Conservation (phyloP, 2,797 vertebrate genomes). For the Microctenopoma stevenorrisi region DNA sequence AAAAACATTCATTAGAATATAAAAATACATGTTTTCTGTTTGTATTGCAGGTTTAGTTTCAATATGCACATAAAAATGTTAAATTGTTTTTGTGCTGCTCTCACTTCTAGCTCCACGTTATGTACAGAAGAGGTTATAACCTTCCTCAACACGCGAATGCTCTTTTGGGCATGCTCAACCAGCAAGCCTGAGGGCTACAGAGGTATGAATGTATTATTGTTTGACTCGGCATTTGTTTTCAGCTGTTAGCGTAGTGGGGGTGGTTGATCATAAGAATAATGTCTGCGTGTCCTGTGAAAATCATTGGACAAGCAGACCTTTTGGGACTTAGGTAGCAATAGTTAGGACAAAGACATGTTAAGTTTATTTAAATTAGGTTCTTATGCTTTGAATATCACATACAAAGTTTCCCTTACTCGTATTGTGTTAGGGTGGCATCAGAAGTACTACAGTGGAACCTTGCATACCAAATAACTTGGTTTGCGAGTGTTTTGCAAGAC, state of each 20-base stretch:
- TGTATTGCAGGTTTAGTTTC: no score
- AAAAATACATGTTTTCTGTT: not conserved
- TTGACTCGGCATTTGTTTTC: not conserved
- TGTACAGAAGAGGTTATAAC: slow-evolving; percentile 94
- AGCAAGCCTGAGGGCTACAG: slow-evolving; percentile 97
- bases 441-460: not conserved
- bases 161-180: slow-evolving; percentile 99
- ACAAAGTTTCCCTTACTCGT: not conserved
- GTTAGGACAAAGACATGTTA: not conserved
- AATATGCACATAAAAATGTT: not conserved
- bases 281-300: no score
- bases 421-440: not conserved
- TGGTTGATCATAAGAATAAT: not conserved
- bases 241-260: not conserved
- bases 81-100: not conserved
- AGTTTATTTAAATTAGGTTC: not conserved
- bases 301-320: not conserved
- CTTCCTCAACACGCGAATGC: slow-evolving; percentile 96
- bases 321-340: not conserved
- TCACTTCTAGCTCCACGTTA: slow-evolving; percentile 89
- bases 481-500: no score
- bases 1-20: not conserved
- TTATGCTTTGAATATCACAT: not conserved
- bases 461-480: no score
- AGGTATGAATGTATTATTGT: slow-evolving; percentile 80